These are phyloP conservation scores for Cyphomyrmex costatus DNA, from an alignment of 1,140 invertebrate genomes.

Conservation along the genomic window DNA sequence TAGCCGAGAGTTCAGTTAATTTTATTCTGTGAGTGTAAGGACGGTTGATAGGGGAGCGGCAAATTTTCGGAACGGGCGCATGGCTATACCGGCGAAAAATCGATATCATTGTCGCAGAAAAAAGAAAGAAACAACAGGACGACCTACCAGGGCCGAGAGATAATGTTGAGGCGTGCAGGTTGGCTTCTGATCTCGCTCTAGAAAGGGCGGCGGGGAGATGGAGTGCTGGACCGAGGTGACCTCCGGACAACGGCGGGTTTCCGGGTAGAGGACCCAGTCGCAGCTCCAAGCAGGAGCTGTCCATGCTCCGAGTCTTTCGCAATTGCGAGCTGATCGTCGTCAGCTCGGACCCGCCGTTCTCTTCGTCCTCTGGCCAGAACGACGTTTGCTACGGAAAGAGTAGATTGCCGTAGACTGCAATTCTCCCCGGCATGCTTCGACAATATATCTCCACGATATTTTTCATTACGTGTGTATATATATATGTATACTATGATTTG, in stretches of 20 bases:
- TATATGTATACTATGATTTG: neutral
- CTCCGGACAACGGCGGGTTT: slow-evolving; percentile 69
- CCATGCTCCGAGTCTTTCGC: slow-evolving; percentile 95
- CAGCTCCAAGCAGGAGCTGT: slow-evolving; percentile 94
- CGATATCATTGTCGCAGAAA: slow-evolving; percentile 40
- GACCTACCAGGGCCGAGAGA: slow-evolving; percentile 87
- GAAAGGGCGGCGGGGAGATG: slow-evolving; percentile 87
- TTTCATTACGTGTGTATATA: neutral
- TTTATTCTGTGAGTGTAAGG: neutral
- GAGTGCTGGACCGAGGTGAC: slow-evolving; percentile 74
- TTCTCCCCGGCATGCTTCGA: neutral
- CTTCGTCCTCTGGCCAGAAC: slow-evolving; percentile 92
- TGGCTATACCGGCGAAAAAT: slow-evolving; percentile 19
- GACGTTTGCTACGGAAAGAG: slow-evolving; percentile 89
- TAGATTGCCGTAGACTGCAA: slow-evolving; percentile 22
- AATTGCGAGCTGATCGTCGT: slow-evolving; percentile 91
- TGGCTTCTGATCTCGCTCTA: slow-evolving; percentile 95
- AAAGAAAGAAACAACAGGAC: neutral
- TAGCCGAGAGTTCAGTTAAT: neutral
- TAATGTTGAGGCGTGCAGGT: slow-evolving; percentile 90
- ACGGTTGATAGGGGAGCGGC: neutral
- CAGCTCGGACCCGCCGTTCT: slow-evolving; percentile 86
- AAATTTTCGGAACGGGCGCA: neutral
- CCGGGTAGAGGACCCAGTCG: slow-evolving; percentile 85
- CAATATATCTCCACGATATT: neutral